Evolutionary conservation across 1,140 invertebrate genomes (phyloP), one percentile per base, ranked within the genome.

Genomic region (Brachionus sp.): DNA sequence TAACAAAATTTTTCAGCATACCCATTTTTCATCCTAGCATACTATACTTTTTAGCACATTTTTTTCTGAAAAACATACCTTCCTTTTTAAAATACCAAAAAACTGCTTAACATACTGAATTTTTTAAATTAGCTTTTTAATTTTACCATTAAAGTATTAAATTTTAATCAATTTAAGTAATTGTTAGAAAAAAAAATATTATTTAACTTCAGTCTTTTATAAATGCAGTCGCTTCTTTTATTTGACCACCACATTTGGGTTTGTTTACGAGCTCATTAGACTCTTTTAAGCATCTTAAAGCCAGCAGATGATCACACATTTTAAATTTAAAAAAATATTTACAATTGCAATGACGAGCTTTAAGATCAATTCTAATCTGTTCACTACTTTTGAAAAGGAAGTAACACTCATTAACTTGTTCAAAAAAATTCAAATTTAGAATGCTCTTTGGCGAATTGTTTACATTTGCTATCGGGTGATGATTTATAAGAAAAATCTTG

Each of bases 311-410:
- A 33, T 25, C 33, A 35, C 64, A 66, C n/a, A 66, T 66, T 66
- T 66, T 66, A 66, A 33, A 66, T 66, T 66, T 33, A n/a, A 66
- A 66, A 66, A 33, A 66, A 57, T 57, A 57, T 57, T 57, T 57
- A 57, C 50, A 57, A 16, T 5, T 19, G 23, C 50, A 57, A 19
- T 57, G n/a, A 16, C 16, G n/a, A 57, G n/a, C 50, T n/a, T 57
- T 16, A 12, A 12, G n/a, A 16, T 57, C 6, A 57, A 57, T 57
- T 57, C 16, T 46, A 2, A n/a, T 46, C 1, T 12, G 1, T 1
- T 46, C 44, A 46, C 1, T 46, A 2, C n/a, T 46, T 46, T 46
- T 46, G n/a, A 46, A 46, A 12, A 12, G n/a, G n/a, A 2, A 46
- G n/a, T 1, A 46, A 46, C 1, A 46, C 44, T 46, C n/a, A 12